Evolutionary conservation across 2,797 vertebrate species (phyloP).

Genomic region (Okamejei kenojei): DNA sequence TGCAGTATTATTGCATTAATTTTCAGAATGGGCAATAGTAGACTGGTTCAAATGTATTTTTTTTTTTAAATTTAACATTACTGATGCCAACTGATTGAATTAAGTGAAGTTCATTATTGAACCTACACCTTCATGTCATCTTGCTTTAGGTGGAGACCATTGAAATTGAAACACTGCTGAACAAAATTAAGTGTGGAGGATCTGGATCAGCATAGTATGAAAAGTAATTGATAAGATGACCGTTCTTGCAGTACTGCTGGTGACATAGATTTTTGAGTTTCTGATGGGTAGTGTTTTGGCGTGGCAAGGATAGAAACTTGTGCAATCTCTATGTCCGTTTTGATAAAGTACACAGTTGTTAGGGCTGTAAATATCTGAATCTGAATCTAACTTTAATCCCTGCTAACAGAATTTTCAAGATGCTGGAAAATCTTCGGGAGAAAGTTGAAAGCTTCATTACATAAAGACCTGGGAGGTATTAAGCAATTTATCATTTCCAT

Average conservation of each 20-base stretch:
- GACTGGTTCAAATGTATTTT: not conserved
- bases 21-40: too few species aligned
- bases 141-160: not conserved
- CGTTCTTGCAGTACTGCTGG: not conserved
- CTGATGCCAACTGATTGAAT: not conserved
- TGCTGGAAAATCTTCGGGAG: conserved; percentile 12
- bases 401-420: conserved; percentile 28
- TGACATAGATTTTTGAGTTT: not conserved
- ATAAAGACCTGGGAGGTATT: conserved; percentile 22
- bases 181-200: not conserved
- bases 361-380: not conserved
- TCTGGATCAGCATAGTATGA: not conserved
- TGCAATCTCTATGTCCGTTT: not conserved
- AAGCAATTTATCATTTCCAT: conserved; percentile 11
- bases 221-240: not conserved
- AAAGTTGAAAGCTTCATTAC: conserved; percentile 20
- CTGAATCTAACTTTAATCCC: conserved; percentile 25
- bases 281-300: not conserved
- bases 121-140: not conserved
- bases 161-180: not conserved
- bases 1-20: too few species aligned
- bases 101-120: not conserved
- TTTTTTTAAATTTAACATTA: not conserved
- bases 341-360: not conserved
- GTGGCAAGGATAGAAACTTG: not conserved